These are phyloP conservation scores for Pungitius pungitius DNA, from an alignment of 2,113 vertebrate species.

Conservation along the genomic window DNA sequence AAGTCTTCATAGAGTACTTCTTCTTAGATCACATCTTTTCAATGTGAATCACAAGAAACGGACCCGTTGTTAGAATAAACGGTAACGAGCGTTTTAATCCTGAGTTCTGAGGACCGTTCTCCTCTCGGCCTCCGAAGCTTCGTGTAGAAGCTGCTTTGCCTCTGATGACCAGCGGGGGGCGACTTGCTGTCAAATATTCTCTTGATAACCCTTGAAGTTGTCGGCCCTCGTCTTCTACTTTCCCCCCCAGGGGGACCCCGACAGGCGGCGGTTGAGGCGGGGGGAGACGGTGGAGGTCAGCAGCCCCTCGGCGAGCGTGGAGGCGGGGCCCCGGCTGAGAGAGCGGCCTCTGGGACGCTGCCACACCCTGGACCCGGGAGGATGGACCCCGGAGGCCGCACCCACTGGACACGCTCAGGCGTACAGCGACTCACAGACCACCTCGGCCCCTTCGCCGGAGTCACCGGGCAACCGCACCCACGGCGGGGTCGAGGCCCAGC, in stretches of 20 bases:
- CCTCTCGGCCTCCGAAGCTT: too few species aligned
- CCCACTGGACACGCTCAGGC: not conserved
- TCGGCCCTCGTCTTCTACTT: not conserved
- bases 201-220: too few species aligned
- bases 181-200: too few species aligned
- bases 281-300: slow-evolving; percentile 75
- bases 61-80: too few species aligned
- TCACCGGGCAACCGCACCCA: not conserved
- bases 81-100: too few species aligned
- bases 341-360: slow-evolving; percentile 76
- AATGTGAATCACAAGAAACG: too few species aligned
- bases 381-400: not conserved
- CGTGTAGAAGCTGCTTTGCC: too few species aligned
- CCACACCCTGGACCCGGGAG: slow-evolving; percentile 77
- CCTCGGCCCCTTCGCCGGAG: not conserved
- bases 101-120: too few species aligned
- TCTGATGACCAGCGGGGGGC: not conserved
- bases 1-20: too few species aligned
- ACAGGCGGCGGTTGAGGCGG: slow-evolving; percentile 71
- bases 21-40: too few species aligned
- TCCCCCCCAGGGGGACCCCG: slow-evolving; percentile 73
- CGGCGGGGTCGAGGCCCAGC: not conserved
- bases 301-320: not conserved
- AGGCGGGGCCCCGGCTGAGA: slow-evolving; percentile 23
- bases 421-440: slow-evolving; percentile 2